Conservation (phyloP, 2,888 invertebrate genomes). For the Amiota mariae region DNA sequence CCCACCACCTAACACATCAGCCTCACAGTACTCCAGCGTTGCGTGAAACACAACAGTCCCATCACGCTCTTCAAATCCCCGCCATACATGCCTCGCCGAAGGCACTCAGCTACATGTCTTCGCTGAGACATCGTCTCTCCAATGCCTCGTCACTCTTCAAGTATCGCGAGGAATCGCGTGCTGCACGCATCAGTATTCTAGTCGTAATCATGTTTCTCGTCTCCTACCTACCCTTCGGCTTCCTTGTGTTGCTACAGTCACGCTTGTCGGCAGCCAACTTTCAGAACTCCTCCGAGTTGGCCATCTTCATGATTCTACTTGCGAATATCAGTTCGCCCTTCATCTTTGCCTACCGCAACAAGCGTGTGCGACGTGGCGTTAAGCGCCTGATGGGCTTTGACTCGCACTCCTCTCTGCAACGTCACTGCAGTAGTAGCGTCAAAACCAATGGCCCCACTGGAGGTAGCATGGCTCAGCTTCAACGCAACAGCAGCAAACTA, state of each 20-base stretch:
- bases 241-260: conserved; percentile 71
- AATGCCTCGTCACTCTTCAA: conserved; percentile 88
- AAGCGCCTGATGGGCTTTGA: conserved; percentile 71
- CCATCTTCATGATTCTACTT: conserved; percentile 72
- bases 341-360: conserved; percentile 74
- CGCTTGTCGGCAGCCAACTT: conserved; percentile 68
- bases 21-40: background rate
- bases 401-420: conserved; percentile 60
- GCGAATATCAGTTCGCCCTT: conserved; percentile 73
- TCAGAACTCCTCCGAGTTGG: conserved; percentile 69
- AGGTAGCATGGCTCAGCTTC: conserved; percentile 60
- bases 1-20: conserved; percentile 39
- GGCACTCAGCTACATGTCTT: conserved; percentile 77
- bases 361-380: conserved; percentile 73
- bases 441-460: conserved; percentile 58
- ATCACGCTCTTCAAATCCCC: conserved; percentile 69
- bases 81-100: conserved; percentile 72
- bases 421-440: conserved; percentile 66
- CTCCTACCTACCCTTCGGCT: conserved; percentile 73
- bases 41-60: conserved; percentile 35
- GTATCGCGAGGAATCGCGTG: conserved; percentile 90
- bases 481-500: conserved; percentile 71
- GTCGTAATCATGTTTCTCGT: conserved; percentile 74
- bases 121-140: conserved; percentile 85
- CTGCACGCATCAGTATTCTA: conserved; percentile 85